Evolutionary conservation across 2,888 invertebrate species (phyloP), one percentile per base, ranked within the genome.

Genomic region (Campopleginae sp.): DNA sequence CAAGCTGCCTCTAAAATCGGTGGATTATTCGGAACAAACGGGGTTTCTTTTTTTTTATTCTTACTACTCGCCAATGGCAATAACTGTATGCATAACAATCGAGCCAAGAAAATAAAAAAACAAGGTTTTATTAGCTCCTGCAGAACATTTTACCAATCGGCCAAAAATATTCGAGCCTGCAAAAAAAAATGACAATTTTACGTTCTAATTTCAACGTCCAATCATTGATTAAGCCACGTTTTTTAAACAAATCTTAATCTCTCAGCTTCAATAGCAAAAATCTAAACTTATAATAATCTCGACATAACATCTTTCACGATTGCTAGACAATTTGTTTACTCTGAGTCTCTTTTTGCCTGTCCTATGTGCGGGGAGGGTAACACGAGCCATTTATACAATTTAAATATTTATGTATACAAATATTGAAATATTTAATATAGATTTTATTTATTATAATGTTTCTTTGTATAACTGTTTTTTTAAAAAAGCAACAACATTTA

Each of bases 341-440:
- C 70, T 85, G 78, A 86, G 85, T 86, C 80, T 86, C 87, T 33
- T 82, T 86, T 76, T 88, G 88, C 86, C 90, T 92, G 90, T 92
- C 92, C 92, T 93, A 92, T 91, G 91, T 91, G 93, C 93, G 93
- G 92, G 92, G 90, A 93, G 91, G 61, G 46, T 63, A 63, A 92
- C 91, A 92, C 90, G 88, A 92, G 90, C 90, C 91, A 91, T 89
- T 87, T 88, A 75, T 83, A 87, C 63, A 65, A 76, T 63, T 75
- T 51, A 75, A 44, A 44, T 75, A 46, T 75, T 44, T 75, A 75
- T 46, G 48, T 68, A 72, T 61, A 71, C 63, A 71, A 77, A 70
- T 78, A 68, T 74, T 61, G 61, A 61, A 72, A 42, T 58, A 70
- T 27, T 48, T 66, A 12, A 46, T 63, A 1, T 48, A 78, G 74